Evolutionary conservation across 2,797 vertebrate species (phyloP).

Genomic region (Etheostoma nigrum): DNA sequence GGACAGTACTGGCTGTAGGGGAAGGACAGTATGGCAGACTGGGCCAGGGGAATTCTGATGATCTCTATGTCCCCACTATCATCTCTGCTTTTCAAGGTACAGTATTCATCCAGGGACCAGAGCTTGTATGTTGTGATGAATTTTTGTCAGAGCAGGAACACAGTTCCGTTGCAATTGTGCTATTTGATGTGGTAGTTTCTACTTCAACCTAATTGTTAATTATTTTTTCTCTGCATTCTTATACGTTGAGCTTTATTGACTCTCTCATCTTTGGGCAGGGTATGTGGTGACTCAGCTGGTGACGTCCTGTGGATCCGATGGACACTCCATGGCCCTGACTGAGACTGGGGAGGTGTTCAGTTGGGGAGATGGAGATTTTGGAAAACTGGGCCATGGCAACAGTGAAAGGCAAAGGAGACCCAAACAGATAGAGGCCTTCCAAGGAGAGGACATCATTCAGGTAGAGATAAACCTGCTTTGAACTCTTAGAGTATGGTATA

Average conservation of each 20-base stretch:
- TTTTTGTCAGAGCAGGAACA: neutral
- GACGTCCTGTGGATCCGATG: slow-evolving; percentile 88
- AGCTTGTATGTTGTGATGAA: neutral
- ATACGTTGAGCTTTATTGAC: slow-evolving; percentile 1
- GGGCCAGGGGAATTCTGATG: slow-evolving; percentile 89
- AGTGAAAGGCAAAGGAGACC: slow-evolving; percentile 88
- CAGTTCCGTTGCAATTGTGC: neutral
- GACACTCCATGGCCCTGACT: slow-evolving; percentile 87
- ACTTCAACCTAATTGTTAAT: neutral
- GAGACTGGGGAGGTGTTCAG: slow-evolving; percentile 90
- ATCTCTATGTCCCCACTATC: slow-evolving; percentile 86
- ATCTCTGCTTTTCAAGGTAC: slow-evolving; percentile 88
- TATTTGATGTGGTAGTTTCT: neutral
- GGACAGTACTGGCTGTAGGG: slow-evolving; percentile 85
- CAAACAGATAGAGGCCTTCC: slow-evolving; percentile 87
- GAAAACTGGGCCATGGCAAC: slow-evolving; percentile 89
- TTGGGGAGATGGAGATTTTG: slow-evolving; percentile 90
- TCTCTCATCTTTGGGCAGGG: slow-evolving; percentile 67
- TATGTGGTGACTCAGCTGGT: slow-evolving; percentile 88
- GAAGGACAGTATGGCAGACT: slow-evolving; percentile 89
- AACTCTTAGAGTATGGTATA: neutral
- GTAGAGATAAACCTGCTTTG: slow-evolving; percentile 57
- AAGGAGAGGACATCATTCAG: slow-evolving; percentile 87
- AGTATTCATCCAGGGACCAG: neutral
- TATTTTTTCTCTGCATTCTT: neutral